phyloP scores from a whole-genome alignment of 2,797 vertebrate species.

The Nyctibius grandis region DNA sequence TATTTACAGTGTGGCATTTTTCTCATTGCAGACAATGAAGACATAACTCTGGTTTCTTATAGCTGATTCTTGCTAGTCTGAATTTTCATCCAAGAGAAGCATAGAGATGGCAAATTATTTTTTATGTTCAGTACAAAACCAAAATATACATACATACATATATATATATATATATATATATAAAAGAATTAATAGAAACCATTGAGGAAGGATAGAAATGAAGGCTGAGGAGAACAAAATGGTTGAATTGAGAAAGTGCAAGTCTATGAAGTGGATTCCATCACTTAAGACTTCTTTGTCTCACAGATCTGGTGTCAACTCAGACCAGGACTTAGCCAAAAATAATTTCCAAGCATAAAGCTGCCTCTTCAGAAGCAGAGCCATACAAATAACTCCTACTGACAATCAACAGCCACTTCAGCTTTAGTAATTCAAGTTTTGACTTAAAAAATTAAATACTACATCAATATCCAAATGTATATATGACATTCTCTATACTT shows the following conservation, averaged over 20 bases:
- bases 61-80: neutral
- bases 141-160: fast-evolving
- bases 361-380: neutral
- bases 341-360: neutral
- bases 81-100: neutral
- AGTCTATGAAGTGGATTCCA: neutral
- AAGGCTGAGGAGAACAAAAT: neutral
- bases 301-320: neutral
- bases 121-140: neutral
- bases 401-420: neutral
- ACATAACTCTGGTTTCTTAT: neutral
- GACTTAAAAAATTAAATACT: neutral
- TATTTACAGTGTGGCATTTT: neutral
- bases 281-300: neutral
- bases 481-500: neutral
- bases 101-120: neutral
- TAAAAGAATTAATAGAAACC: neutral
- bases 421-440: neutral
- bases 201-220: neutral
- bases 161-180: too few relatives aligned
- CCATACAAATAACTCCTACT: neutral
- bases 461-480: neutral
- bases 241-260: neutral
- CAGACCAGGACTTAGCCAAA: neutral
- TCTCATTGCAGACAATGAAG: neutral